Percentiles rank a stretch among this genome's conserved stretches.
These are phyloP conservation scores for Phrynocephalus vlangalii DNA, from an alignment of 2,797 vertebrate genomes.

Conservation along the genomic window DNA sequence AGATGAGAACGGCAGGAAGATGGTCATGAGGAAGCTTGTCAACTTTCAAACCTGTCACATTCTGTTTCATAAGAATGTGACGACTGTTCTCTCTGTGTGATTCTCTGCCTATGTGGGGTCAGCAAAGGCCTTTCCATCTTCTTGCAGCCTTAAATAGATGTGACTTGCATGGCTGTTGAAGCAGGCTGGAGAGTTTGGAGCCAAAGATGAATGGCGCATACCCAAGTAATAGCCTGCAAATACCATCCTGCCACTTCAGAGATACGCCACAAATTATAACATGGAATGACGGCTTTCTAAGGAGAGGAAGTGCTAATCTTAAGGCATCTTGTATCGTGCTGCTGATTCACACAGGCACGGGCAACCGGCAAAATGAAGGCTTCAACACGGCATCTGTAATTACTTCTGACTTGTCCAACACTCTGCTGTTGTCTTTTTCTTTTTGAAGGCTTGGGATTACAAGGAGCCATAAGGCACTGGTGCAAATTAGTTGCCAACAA, in stretches of 20 bases:
- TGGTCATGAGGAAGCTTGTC: conserved; percentile 47
- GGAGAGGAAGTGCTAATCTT: background rate
- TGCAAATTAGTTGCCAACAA: background rate
- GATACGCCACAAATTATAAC: background rate
- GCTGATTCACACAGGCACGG: background rate
- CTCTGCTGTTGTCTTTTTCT: background rate
- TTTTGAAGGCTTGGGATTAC: background rate
- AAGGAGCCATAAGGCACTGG: background rate
- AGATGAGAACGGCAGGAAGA: conserved; percentile 8
- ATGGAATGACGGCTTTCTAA: background rate
- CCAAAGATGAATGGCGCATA: background rate
- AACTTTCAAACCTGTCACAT: conserved; percentile 18
- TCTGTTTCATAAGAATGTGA: conserved; percentile 46
- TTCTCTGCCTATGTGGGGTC: conserved; percentile 44
- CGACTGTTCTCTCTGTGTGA: background rate
- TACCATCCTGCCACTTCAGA: background rate
- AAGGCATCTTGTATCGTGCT: background rate
- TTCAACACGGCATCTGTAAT: background rate
- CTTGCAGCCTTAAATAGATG: conserved; percentile 17
- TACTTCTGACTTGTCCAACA: background rate
- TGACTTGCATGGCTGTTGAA: conserved; percentile 33
- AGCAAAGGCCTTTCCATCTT: conserved; percentile 15
- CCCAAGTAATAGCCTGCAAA: accelerated
- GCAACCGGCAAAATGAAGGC: background rate
- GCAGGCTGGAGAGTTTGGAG: conserved; percentile 9